Evolutionary conservation across 1,140 invertebrate genomes (phyloP), one percentile per base, ranked within the genome.

Genomic region (Ooceraea biroi): DNA sequence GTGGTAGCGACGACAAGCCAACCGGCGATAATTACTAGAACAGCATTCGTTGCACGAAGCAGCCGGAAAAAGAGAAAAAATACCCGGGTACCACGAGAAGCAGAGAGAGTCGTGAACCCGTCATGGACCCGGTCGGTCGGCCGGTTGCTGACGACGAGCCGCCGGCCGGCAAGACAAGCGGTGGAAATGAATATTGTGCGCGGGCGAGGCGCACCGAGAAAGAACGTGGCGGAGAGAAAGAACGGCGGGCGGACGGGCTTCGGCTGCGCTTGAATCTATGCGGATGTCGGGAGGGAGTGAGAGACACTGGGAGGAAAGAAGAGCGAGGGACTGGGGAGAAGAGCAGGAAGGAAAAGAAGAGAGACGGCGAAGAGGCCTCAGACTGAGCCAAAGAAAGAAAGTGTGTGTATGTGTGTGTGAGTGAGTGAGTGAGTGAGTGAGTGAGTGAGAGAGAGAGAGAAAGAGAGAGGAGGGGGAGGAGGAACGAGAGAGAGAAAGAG

Each of bases 171-270:
- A 66, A 52, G 86, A 88, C 84, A 88, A 89, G 88, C 82, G 88
- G 73, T 88, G 74, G 87, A 89, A 88, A 82, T 82, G 87, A 89
- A 89, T 89, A 89, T 89, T 88, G 74, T 86, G 84, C 84, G 86
- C 86, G 87, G 86, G 85, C 86, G 87, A 84, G 88, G 80, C 30
- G 44, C 44, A 84, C 11, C 63, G 76, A 85, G 83, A 84, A 85
- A 84, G 71, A 88, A 71, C 73, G 63, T 44, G 52, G 52, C 72
- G 71, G 57, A 72, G 73, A 80, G 77, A 83, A 86, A 86, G 85
- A 88, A 74, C 72, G 25, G 14, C 22, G 36, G 60, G 63, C 85
- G 73, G 69, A 87, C 82, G 83, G 44, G 44, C 69, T 36, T 36
- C 27, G 19, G 84, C 66, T 85, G 84, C 77, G 58, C 85, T 88